A percentile compares a stretch with the other conserved stretches of the same genome.
Conservation (phyloP, 2,797 vertebrate species). For the Muscicapa striata region DNA sequence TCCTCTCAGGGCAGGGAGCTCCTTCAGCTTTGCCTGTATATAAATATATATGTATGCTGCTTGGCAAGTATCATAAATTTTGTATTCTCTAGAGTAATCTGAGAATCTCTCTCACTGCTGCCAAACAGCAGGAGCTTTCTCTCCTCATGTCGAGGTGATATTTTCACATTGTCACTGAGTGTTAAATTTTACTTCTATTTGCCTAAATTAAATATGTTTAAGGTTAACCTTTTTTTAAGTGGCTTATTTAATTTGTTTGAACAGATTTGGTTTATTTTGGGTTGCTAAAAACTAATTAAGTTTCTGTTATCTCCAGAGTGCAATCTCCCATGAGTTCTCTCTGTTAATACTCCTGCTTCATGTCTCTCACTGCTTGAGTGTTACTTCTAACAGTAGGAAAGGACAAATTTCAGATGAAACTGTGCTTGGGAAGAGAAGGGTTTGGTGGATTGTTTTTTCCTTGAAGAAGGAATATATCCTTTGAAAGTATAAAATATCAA, state of each 20-base stretch:
- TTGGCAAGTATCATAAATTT: conserved; percentile 13
- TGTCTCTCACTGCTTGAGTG: neutral
- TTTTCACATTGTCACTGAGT: conserved; percentile 40
- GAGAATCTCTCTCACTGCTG: neutral
- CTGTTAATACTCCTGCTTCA: conserved; percentile 1
- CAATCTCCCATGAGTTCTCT: conserved; percentile 13
- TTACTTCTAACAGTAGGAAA: neutral
- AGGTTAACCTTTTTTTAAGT: conserved; percentile 40
- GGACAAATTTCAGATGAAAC: neutral
- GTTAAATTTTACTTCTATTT: conserved; percentile 42
- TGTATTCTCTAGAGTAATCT: neutral
- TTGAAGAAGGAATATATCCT: neutral
- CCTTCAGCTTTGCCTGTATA: neutral
- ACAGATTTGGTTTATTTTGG: conserved; percentile 33
- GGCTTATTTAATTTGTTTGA: conserved; percentile 35
- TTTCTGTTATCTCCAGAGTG: conserved; percentile 28
- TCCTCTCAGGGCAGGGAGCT: neutral
- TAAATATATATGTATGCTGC: neutral
- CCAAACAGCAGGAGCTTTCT: conserved; percentile 17
- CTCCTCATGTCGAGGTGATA: neutral
- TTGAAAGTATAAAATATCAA: neutral
- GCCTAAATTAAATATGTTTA: conserved; percentile 35
- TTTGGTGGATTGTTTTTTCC: neutral
- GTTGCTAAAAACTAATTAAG: conserved; percentile 53
- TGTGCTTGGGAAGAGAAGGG: neutral